Evolutionary conservation across 2,113 vertebrate genomes (phyloP), one percentile per base, ranked within the genome.

Genomic region (Empidonax traillii): DNA sequence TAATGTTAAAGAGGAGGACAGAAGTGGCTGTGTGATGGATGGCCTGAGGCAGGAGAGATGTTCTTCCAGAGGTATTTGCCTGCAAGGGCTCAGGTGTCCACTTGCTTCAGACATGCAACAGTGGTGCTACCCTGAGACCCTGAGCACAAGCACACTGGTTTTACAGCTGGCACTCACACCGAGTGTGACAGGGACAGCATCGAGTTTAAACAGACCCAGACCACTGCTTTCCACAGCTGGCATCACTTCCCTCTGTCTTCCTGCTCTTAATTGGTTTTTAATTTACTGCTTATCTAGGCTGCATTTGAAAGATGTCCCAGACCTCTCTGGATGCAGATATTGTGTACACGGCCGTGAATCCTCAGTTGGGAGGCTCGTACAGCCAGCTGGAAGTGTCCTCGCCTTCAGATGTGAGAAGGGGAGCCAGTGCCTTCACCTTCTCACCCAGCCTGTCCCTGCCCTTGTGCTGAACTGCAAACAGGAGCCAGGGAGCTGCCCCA

Each of bases 61-160:
- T 39, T 90, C 63, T 47, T 84, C 1, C 4, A 71, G 31, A 73
- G 86, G 61, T 16, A 44, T 71, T 46, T 39, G 17, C 15, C 80
- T 93, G 65, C 44, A 53, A 53, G 58, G 33, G 80, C 72, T 89
- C 85, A 83, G 85, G 82, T 77, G 79, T 71, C 82, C 12, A 16
- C 51, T 85, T 69, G 82, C 75, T 69, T 66, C 90, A 90, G 94
- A 71, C 43, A 39, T 22, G 71, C 85, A 80, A 67, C 94, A 92
- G 94, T n/a, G 90, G 90, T 90, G 90, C 87, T 95, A 71, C 92
- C 96, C 86, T 43, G 59, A 86, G 90, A 88, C 86, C 88, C 59
- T 10, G 41, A 91, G 90, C 85, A 86, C 88, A 77, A 87, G 76
- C 88, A 96, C 82, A 71, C 71, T 91, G 67, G 8, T 21, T 56